phyloP scores from a whole-genome alignment of 1,140 invertebrate genomes.

The Mylabris phalerata region DNA sequence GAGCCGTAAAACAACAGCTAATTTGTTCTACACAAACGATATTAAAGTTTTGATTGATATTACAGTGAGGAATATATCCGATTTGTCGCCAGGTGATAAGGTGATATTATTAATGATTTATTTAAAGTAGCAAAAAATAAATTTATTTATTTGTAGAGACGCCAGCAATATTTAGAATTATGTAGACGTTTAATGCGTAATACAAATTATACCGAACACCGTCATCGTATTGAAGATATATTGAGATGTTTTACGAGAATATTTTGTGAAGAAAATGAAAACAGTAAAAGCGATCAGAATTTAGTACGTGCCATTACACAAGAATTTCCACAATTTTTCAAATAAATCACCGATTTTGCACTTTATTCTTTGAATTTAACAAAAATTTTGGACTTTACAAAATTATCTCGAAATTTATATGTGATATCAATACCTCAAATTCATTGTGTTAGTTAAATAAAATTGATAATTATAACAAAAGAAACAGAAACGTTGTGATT shows the following conservation, averaged over 20 bases:
- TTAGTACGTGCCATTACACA: constrained; percentile 71
- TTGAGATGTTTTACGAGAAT: constrained; percentile 75
- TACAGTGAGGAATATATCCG: constrained; percentile 77
- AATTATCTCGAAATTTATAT: constrained; percentile 9
- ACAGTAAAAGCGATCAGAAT: constrained; percentile 65
- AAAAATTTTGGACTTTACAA: not conserved
- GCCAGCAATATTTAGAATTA: constrained; percentile 67
- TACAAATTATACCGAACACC: constrained; percentile 66
- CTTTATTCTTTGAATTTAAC: constrained; percentile 3
- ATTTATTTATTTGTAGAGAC: constrained; percentile 47
- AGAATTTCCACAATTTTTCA: constrained; percentile 78
- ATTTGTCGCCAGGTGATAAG: constrained; percentile 79
- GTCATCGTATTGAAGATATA: constrained; percentile 67
- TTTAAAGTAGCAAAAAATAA: not conserved
- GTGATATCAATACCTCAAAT: constrained; percentile 12
- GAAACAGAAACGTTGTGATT: not conserved
- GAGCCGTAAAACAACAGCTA: constrained; percentile 63
- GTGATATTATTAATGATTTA: constrained; percentile 46
- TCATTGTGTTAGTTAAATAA: too few species aligned
- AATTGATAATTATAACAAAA: too few species aligned
- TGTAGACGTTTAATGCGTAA: constrained; percentile 70
- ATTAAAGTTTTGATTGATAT: constrained; percentile 89
- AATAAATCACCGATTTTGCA: constrained; percentile 37
- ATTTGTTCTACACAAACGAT: constrained; percentile 89
- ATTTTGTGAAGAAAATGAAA: constrained; percentile 70